Conservation (phyloP, 1,140 invertebrate genomes). For the Bombus terrestris region DNA sequence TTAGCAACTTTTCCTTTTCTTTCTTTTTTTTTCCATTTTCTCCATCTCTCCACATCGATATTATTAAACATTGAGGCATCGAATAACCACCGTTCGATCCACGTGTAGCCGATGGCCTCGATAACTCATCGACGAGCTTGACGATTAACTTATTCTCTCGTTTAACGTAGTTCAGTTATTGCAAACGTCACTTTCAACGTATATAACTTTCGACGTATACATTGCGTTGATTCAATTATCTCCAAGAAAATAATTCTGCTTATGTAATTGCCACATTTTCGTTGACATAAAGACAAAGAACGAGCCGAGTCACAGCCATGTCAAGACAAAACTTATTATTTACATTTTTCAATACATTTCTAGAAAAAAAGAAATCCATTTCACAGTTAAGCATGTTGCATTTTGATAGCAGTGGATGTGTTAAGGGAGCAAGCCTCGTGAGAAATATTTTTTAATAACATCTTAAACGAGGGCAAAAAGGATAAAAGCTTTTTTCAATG, state of each 20-base stretch:
- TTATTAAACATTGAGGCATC: background rate
- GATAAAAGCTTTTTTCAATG: background rate
- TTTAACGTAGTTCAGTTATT: background rate
- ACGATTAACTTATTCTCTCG: background rate
- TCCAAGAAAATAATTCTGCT: too few species aligned
- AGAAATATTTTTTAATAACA: background rate
- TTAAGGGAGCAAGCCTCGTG: background rate
- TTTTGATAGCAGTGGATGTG: background rate
- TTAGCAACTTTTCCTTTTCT: background rate
- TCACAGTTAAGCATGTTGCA: background rate
- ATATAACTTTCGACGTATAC: too few species aligned
- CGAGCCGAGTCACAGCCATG: too few species aligned
- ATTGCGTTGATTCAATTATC: too few species aligned
- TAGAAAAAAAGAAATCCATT: too few species aligned
- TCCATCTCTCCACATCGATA: background rate
- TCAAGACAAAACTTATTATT: too few species aligned
- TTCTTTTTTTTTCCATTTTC: too few species aligned
- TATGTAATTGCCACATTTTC: too few species aligned
- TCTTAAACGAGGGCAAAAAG: background rate
- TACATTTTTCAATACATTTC: too few species aligned
- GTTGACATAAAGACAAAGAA: too few species aligned
- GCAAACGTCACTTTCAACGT: too few species aligned
- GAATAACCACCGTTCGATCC: background rate
- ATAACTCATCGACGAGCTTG: background rate
- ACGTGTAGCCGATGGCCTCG: background rate